Conservation (phyloP, 2,888 invertebrate species). For the Agrotis segetum region DNA sequence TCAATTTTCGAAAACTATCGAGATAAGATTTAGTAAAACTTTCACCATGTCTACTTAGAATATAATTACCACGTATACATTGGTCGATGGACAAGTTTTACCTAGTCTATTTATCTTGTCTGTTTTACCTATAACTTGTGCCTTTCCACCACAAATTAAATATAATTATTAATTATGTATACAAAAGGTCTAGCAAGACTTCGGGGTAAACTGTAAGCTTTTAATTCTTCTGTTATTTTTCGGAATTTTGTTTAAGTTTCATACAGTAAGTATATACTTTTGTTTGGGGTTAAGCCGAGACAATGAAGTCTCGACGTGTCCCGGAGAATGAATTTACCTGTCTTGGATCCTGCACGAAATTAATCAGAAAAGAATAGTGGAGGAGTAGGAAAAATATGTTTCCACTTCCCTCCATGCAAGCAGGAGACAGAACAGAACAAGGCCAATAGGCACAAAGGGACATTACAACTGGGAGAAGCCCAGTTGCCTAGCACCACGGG, state of each 20-base stretch:
- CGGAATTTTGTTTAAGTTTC: neutral
- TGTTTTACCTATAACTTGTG: slow-evolving; percentile 28
- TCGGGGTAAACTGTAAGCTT: neutral
- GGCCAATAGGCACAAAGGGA: no score
- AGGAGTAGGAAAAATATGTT: no score
- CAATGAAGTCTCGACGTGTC: no score
- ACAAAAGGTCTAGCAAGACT: slow-evolving; percentile 1
- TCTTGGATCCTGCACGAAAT: no score
- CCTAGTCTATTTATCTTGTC: slow-evolving; percentile 3
- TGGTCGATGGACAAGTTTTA: slow-evolving; percentile 21
- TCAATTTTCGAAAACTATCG: neutral
- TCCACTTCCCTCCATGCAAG: no score
- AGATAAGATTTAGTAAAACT: slow-evolving; percentile 7
- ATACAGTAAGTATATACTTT: neutral
- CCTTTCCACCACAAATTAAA: slow-evolving; percentile 24
- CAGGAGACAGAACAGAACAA: no score
- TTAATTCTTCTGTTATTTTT: slow-evolving; percentile 2
- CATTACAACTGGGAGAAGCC: no score
- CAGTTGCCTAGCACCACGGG: no score
- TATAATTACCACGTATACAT: neutral
- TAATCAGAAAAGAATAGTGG: no score
- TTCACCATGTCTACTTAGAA: neutral
- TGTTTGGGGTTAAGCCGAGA: slow-evolving; percentile 6
- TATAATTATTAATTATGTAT: slow-evolving; percentile 21
- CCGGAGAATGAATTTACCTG: no score